These are phyloP conservation scores for Amphiprion percula DNA, from an alignment of 2,113 vertebrate genomes.

Conservation along the genomic window DNA sequence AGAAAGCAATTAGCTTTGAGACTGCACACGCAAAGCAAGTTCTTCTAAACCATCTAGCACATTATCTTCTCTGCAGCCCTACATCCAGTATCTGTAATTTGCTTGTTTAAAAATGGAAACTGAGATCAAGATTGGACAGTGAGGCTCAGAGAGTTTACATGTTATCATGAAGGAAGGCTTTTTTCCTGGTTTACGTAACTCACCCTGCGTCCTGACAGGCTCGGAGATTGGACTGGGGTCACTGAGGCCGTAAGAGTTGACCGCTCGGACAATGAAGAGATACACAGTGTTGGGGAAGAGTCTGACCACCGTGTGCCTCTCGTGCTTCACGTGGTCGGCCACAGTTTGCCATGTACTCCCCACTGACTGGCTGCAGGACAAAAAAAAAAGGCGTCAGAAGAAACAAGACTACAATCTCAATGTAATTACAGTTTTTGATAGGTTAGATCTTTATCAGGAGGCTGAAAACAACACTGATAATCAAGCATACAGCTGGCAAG, in stretches of 20 bases:
- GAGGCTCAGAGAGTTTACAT: not conserved
- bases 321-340: conserved; percentile 88
- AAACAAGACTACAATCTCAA: not conserved
- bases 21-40: conserved; percentile 42
- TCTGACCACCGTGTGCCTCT: conserved; percentile 89
- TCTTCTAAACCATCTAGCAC: conserved; percentile 40
- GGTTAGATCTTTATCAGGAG: conserved; percentile 2
- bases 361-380: conserved; percentile 85
- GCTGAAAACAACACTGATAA: not conserved
- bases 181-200: conserved; percentile 24
- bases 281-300: conserved; percentile 92
- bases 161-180: not conserved
- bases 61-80: conserved; percentile 40
- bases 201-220: conserved; percentile 92
- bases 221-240: conserved; percentile 94
- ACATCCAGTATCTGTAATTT: conserved; percentile 32
- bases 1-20: conserved; percentile 58
- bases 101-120: conserved; percentile 18
- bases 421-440: not conserved
- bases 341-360: conserved; percentile 94
- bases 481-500: not conserved
- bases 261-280: conserved; percentile 92
- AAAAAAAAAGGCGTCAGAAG: not conserved
- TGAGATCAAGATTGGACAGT: conserved; percentile 21
- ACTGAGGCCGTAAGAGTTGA: conserved; percentile 91